Evolutionary conservation across 2,797 vertebrate species (phyloP).

Genomic region (Pseudochirops cupreus): DNA sequence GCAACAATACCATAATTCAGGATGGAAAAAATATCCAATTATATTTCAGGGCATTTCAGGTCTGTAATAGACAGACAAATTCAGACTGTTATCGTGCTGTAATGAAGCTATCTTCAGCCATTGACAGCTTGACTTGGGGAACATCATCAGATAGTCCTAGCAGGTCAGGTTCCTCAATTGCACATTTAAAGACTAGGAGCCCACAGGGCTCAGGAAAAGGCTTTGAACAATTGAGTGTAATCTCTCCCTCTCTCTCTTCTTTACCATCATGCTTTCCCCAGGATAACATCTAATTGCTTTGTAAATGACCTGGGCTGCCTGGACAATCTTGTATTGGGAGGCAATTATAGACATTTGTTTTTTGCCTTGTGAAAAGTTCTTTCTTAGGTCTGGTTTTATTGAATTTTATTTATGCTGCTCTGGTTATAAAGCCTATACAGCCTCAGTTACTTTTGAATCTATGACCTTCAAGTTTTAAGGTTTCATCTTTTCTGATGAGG

Average conservation of each 20-base stretch:
- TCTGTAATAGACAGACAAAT: conserved; percentile 53
- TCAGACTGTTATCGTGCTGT: conserved; percentile 48
- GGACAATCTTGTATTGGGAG: conserved; percentile 63
- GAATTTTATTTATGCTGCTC: conserved; percentile 52
- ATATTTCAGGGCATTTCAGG: conserved; percentile 65
- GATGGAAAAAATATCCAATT: conserved; percentile 60
- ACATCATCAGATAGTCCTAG: conserved; percentile 60
- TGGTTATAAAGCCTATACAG: conserved; percentile 36
- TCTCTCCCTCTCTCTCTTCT: conserved; percentile 62
- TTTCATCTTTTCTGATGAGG: conserved; percentile 28
- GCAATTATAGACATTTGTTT: conserved; percentile 40
- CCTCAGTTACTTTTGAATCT: conserved; percentile 50
- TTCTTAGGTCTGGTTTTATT: conserved; percentile 62
- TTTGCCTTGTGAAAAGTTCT: conserved; percentile 59
- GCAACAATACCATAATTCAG: conserved; percentile 61
- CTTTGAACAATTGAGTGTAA: conserved; percentile 73
- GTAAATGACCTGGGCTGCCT: conserved; percentile 59
- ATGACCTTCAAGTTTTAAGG: conserved; percentile 48
- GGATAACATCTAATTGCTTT: conserved; percentile 68
- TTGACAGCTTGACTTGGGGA: conserved; percentile 51
- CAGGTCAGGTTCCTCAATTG: conserved; percentile 59
- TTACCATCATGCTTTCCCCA: conserved; percentile 70
- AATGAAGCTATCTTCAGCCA: conserved; percentile 70
- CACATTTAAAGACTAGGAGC: conserved; percentile 61
- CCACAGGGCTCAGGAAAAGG: conserved; percentile 60